Evolutionary conservation across 2,797 vertebrate genomes (phyloP).

Genomic region (Eupleurogrammus muticus): DNA sequence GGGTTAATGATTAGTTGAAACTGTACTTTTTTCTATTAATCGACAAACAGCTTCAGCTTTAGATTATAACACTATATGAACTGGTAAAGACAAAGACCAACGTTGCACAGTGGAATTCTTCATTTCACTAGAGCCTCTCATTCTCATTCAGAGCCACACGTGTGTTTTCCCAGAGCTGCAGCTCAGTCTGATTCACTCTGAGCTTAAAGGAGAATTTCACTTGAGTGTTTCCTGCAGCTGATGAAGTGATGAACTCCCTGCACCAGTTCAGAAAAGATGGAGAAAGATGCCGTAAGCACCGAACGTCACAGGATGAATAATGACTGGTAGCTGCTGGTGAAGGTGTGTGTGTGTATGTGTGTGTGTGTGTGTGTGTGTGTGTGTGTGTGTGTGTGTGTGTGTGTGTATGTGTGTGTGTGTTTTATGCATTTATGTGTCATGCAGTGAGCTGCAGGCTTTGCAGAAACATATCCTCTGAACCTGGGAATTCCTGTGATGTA

Average conservation of each 20-base stretch:
- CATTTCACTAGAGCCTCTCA: conserved; percentile 24
- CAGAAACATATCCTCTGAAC: conserved; percentile 41
- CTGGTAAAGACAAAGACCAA: conserved; percentile 10
- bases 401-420: background rate
- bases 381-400: background rate
- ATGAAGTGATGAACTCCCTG: conserved; percentile 8
- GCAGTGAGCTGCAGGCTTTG: conserved; percentile 35
- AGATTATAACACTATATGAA: background rate
- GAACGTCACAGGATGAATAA: conserved; percentile 34
- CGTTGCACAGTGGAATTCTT: conserved; percentile 15
- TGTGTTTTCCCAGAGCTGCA: conserved; percentile 41
- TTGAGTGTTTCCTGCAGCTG: conserved; percentile 5
- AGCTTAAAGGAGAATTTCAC: conserved; percentile 37
- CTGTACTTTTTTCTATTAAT: background rate
- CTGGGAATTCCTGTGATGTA: conserved; percentile 61
- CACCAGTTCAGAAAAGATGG: conserved; percentile 4
- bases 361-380: background rate
- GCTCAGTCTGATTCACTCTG: conserved; percentile 39
- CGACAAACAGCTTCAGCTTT: background rate
- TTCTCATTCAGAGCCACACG: conserved; percentile 56
- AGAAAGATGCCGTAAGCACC: background rate
- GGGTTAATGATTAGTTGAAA: background rate
- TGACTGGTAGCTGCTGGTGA: conserved; percentile 16
- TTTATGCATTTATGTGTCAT: conserved; percentile 15
- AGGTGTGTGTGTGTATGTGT: background rate